These are phyloP conservation scores for Piezodorus guildinii DNA, from an alignment of 1,140 invertebrate species.

Conservation along the genomic window DNA sequence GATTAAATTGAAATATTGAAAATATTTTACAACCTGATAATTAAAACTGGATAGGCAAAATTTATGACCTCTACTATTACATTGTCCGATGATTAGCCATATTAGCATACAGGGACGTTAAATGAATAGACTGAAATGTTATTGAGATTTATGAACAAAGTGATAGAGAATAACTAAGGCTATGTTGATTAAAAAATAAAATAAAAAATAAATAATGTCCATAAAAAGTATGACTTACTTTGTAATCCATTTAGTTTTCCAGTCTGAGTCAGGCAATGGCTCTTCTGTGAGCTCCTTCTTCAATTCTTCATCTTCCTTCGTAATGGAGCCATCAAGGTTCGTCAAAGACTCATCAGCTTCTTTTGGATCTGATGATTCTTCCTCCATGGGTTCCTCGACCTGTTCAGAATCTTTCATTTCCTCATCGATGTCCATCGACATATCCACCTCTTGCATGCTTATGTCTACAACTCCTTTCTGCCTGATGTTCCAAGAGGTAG, in stretches of 20 bases:
- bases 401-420: slow-evolving; percentile 32
- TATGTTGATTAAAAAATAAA: no score
- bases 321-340: slow-evolving; percentile 26
- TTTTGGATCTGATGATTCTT: slow-evolving; percentile 20
- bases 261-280: slow-evolving; percentile 7
- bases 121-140: no score
- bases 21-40: no score
- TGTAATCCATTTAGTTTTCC: slow-evolving; percentile 17
- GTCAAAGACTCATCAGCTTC: slow-evolving; percentile 21
- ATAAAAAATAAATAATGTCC: no score
- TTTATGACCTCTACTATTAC: no score
- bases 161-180: no score
- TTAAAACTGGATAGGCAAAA: no score
- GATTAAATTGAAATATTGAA: no score
- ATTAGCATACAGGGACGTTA: no score
- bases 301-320: slow-evolving; percentile 27
- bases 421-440: slow-evolving; percentile 19
- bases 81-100: no score
- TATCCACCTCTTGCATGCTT: slow-evolving; percentile 25
- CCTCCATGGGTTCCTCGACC: slow-evolving; percentile 28
- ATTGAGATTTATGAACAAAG: no score
- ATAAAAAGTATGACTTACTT: slow-evolving; percentile 7
- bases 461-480: slow-evolving; percentile 15
- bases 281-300: slow-evolving; percentile 27
- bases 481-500: slow-evolving; percentile 38